A percentile compares a stretch with the other conserved stretches of the same genome.
Conservation (phyloP, 2,797 vertebrate species). For the Notolepis coatsorum region DNA sequence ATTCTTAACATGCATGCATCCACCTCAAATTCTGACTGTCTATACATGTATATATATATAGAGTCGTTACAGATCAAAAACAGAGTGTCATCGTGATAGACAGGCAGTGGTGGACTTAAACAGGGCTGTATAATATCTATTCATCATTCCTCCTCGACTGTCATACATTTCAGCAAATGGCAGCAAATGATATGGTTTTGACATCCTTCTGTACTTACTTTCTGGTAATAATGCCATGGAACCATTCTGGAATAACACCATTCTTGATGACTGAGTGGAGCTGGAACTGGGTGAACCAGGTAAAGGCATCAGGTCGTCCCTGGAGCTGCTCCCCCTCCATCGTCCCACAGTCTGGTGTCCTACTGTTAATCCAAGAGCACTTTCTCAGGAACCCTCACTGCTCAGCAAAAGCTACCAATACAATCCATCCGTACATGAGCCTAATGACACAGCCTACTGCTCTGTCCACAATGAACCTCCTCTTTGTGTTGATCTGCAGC, state of each 20-base stretch:
- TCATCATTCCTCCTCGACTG: constrained; percentile 17
- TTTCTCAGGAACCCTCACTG: too few relatives aligned
- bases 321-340: constrained; percentile 63
- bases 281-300: constrained; percentile 82
- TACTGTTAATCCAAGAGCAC: too few relatives aligned
- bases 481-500: background rate
- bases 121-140: too few relatives aligned
- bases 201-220: constrained; percentile 74
- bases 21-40: too few relatives aligned
- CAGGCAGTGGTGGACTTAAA: constrained; percentile 7
- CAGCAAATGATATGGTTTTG: constrained; percentile 1
- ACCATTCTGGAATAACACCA: constrained; percentile 83
- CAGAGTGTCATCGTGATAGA: too few relatives aligned
- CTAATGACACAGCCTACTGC: too few relatives aligned
- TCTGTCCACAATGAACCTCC: too few relatives aligned
- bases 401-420: too few relatives aligned
- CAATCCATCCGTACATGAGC: too few relatives aligned
- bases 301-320: constrained; percentile 43
- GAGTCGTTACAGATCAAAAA: too few relatives aligned
- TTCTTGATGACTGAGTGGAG: constrained; percentile 64
- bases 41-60: background rate
- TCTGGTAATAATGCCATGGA: constrained; percentile 87
- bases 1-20: background rate
- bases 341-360: constrained; percentile 4
- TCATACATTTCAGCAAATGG: background rate